phyloP scores from a whole-genome alignment of 2,888 invertebrate species.

The Orgyia antiqua region DNA sequence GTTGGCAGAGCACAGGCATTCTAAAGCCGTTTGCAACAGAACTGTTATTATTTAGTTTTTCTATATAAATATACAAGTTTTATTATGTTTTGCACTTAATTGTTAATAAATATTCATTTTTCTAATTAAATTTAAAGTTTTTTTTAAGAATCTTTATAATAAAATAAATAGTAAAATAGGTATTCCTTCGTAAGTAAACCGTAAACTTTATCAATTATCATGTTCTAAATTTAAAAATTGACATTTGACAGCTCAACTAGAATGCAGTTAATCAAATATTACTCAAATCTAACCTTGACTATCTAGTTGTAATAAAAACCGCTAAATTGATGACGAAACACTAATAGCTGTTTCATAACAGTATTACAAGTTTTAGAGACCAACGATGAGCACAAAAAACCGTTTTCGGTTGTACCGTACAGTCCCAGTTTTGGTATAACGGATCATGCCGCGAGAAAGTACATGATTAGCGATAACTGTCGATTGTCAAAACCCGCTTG shows the following conservation, averaged over 20 bases:
- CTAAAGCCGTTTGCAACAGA: conserved; percentile 48
- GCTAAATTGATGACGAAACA: conserved; percentile 55
- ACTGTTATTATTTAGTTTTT: conserved; percentile 39
- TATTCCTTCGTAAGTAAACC: no score
- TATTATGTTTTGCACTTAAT: conserved; percentile 18
- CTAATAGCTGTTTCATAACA: conserved; percentile 67
- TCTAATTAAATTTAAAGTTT: no score
- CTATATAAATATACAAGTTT: conserved; percentile 22
- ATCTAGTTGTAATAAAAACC: conserved; percentile 23
- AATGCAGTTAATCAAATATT: conserved; percentile 6
- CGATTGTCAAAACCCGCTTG: conserved; percentile 47
- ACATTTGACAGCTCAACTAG: conserved; percentile 8
- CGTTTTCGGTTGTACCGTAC: conserved; percentile 66
- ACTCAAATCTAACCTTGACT: conserved; percentile 20
- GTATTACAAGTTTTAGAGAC: conserved; percentile 62
- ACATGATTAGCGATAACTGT: conserved; percentile 70
- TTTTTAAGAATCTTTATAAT: no score
- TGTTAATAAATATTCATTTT: no score
- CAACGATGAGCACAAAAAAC: conserved; percentile 59
- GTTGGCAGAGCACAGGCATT: conserved; percentile 51
- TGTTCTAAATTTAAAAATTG: conserved; percentile 3
- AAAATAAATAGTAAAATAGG: no score
- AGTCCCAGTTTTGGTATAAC: conserved; percentile 71
- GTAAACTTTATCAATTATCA: neutral
- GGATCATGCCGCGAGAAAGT: conserved; percentile 54